Conservation (phyloP, 2,888 invertebrate genomes). For the Lasioglossum marginatum region DNA sequence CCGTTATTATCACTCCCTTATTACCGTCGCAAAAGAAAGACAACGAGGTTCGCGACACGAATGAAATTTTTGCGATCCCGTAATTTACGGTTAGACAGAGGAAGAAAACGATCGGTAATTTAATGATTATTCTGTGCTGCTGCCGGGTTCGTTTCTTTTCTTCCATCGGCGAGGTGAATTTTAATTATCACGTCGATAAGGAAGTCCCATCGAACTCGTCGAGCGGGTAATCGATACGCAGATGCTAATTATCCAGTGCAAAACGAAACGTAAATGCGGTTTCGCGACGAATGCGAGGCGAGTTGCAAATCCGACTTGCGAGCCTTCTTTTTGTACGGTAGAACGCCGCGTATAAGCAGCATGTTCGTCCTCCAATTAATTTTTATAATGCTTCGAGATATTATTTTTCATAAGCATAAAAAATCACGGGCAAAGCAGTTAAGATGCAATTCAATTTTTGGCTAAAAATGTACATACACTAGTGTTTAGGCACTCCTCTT, state of each 20-base stretch:
- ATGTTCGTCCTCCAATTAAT: too few relatives aligned
- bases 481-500: too few relatives aligned
- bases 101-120: slow-evolving; percentile 56
- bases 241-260: slow-evolving; percentile 32
- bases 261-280: slow-evolving; percentile 6
- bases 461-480: too few relatives aligned
- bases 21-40: slow-evolving; percentile 58
- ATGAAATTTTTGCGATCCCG: slow-evolving; percentile 19
- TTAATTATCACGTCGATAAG: slow-evolving; percentile 49
- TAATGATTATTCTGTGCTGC: slow-evolving; percentile 44
- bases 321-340: neutral
- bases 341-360: neutral
- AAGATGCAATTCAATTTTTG: too few relatives aligned
- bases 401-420: too few relatives aligned
- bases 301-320: neutral
- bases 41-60: slow-evolving; percentile 10
- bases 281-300: neutral
- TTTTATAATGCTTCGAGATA: neutral
- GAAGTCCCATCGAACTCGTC: slow-evolving; percentile 34
- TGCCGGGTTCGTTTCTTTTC: slow-evolving; percentile 20
- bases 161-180: slow-evolving; percentile 8
- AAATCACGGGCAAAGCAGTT: too few relatives aligned
- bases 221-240: slow-evolving; percentile 42
- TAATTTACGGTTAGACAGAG: slow-evolving; percentile 46
- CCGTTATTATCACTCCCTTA: slow-evolving; percentile 71